A percentile compares a stretch with the other conserved stretches of the same genome.
Evolutionary conservation across 2,888 invertebrate genomes (phyloP).

Genomic region (Diabrotica balteata): DNA sequence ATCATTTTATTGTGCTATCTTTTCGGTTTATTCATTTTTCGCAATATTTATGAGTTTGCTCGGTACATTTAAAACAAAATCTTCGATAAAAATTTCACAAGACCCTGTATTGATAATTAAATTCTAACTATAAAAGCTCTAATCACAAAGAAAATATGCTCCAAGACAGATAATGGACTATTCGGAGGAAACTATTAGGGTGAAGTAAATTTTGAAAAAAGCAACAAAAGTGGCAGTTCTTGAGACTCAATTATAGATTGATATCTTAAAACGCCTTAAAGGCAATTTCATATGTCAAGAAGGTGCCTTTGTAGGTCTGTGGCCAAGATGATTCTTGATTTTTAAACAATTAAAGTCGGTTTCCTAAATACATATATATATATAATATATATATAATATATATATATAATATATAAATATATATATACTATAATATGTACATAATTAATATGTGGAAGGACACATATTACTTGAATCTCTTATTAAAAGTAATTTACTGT

Average conservation of each 20-base stretch:
- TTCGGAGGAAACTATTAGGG: constrained; percentile 46
- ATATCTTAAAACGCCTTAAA: constrained; percentile 50
- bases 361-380: too few relatives aligned
- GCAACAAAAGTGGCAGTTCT: constrained; percentile 32
- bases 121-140: neutral
- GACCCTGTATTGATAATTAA: constrained; percentile 1
- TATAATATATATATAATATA: too few relatives aligned
- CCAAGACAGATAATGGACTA: constrained; percentile 7
- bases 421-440: too few relatives aligned
- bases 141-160: constrained; percentile 3
- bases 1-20: too few relatives aligned
- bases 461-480: too few relatives aligned
- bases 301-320: constrained; percentile 47
- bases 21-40: too few relatives aligned
- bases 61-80: too few relatives aligned
- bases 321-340: constrained; percentile 5
- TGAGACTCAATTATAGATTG: constrained; percentile 42
- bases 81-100: too few relatives aligned
- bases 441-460: too few relatives aligned
- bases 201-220: constrained; percentile 22
- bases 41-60: too few relatives aligned
- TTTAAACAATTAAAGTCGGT: neutral
- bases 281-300: constrained; percentile 42
- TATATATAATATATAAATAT: too few relatives aligned
- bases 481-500: too few relatives aligned